Conservation (phyloP, 2,888 invertebrate species). For the Drosophila bunnanda region DNA sequence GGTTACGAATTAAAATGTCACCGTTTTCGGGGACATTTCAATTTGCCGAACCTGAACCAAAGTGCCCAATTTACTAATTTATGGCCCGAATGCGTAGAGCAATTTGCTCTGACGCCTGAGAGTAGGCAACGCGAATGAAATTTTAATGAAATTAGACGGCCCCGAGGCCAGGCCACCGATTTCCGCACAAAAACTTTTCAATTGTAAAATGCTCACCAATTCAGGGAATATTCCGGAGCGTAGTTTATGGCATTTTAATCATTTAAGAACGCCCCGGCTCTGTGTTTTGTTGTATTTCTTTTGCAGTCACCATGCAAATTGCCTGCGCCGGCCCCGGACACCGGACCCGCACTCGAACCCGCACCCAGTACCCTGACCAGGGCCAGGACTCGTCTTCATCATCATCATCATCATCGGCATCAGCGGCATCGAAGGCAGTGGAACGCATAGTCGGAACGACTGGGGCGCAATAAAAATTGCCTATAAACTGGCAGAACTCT, state of each 20-base stretch:
- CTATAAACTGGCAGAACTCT: conserved; percentile 73
- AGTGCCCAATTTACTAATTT: conserved; percentile 33
- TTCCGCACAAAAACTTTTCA: conserved; percentile 45
- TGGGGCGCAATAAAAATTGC: conserved; percentile 72
- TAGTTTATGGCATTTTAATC: conserved; percentile 79
- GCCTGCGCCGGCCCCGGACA: conserved; percentile 47
- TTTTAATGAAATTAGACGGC: conserved; percentile 46
- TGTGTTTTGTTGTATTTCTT: conserved; percentile 11
- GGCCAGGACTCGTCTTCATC: conserved; percentile 11
- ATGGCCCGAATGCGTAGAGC: conserved; percentile 19
- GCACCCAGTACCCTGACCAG: conserved; percentile 25
- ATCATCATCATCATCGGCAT: conserved; percentile 12
- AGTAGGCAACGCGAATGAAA: conserved; percentile 34
- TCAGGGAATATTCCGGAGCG: conserved; percentile 15
- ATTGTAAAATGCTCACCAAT: conserved; percentile 24
- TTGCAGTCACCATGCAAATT: conserved; percentile 79
- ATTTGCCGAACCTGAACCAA: conserved; percentile 5
- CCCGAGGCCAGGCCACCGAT: conserved; percentile 28
- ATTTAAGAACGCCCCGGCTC: conserved; percentile 65
- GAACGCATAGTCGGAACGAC: conserved; percentile 27
- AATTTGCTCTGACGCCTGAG: conserved; percentile 12
- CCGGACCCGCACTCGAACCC: conserved; percentile 44
- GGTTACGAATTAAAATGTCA: conserved; percentile 17
- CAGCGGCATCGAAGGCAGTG: conserved; percentile 28
- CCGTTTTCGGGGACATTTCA: conserved; percentile 17